Evolutionary conservation across 2,888 invertebrate genomes (phyloP).

Genomic region (Eupithecia subumbrata): DNA sequence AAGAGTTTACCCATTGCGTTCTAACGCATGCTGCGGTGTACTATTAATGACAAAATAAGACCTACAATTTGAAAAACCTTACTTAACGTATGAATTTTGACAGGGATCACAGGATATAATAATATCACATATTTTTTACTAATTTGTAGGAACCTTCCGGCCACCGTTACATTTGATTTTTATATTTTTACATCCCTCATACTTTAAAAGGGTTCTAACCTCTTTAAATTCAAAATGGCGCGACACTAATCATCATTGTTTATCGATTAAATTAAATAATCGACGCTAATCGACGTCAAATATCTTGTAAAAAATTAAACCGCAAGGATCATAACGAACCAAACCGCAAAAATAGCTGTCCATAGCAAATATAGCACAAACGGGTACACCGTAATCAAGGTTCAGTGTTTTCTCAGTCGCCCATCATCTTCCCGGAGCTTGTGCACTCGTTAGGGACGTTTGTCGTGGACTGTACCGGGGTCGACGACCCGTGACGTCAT

Average conservation of each 20-base stretch:
- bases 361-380: neutral
- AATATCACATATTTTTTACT: neutral
- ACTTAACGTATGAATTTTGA: neutral
- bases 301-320: neutral
- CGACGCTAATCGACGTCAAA: neutral
- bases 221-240: neutral
- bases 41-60: constrained; percentile 12
- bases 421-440: constrained; percentile 6
- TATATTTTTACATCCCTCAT: neutral
- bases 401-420: neutral
- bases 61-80: neutral
- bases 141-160: too few relatives aligned
- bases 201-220: neutral
- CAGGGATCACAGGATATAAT: neutral
- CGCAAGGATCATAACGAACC: neutral
- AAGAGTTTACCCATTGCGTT: constrained; percentile 55
- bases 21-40: constrained; percentile 19
- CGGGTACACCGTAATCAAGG: neutral
- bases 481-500: constrained; percentile 45
- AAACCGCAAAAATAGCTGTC: neutral
- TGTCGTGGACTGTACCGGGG: constrained; percentile 32
- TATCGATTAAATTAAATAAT: neutral
- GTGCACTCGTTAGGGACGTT: constrained; percentile 9
- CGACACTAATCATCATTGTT: neutral
- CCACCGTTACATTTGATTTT: neutral